Evolutionary conservation across 2,797 vertebrate species (phyloP), one percentile per base, ranked within the genome.

Genomic region (Crax fasciolata): DNA sequence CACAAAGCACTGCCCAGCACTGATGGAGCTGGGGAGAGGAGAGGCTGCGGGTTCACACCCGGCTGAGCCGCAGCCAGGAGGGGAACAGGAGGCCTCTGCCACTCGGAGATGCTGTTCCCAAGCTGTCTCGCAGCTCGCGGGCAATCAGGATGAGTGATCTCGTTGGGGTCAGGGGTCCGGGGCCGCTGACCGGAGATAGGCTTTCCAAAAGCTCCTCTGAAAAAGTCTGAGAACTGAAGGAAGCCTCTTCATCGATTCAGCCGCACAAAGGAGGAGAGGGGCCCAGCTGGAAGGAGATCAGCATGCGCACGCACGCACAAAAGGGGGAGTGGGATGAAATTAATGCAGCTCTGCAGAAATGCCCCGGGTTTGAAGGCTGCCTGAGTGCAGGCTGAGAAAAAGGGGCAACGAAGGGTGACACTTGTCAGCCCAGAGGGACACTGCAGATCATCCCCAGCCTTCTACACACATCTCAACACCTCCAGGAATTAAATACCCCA

Each of bases 141-240:
- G 96, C 98, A 97, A 96, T 96, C 97, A 98, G 98, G 98, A 98
- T 98, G 98, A 98, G 97, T 98, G 98, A 99, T 98, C 98, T 98
- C 97, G 94, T 94, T 85, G 4, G 54, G 98, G 98, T 98, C 97
- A 98, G 88, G 97, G 98, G 98, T 98, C 98, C 96, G 83, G 83
- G 82, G 93, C 90, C 74, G 3, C 41, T 94, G 95, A 96, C 93
- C 87, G 18, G 76, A 93, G 82, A 91, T 93, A 75, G 3, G 95
- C 83, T 95, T 97, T 90, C 87, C 91, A 97, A 96, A 95, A 78
- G 87, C 87, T 91, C 76, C 55, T 94, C 91, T 89, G 84, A 93
- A 94, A 98, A 92, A 71, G 75, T 89, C 97, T 95, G 97, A 48
- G 89, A 96, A 96, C 91, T 75, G 65, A 89, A 89, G 93, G 95